These are phyloP conservation scores for Subacronicta megacephala DNA, from an alignment of 2,888 invertebrate species.

Conservation along the genomic window DNA sequence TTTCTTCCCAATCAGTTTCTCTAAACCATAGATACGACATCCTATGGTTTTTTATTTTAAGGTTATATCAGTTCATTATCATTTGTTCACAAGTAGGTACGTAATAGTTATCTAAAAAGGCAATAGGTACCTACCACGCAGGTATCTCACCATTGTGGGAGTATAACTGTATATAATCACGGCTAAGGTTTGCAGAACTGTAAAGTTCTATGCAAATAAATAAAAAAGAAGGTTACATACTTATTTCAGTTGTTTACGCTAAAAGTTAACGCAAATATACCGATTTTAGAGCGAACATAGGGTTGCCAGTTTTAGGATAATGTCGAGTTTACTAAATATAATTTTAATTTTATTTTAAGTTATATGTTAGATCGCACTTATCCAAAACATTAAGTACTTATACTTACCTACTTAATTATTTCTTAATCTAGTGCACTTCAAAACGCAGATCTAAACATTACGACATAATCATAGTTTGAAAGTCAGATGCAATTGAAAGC, in stretches of 20 bases:
- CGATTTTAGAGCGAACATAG: constrained; percentile 19
- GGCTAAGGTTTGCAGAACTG: constrained; percentile 44
- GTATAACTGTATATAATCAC: constrained; percentile 33
- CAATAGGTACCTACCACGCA: constrained; percentile 4
- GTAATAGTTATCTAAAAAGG: constrained; percentile 6
- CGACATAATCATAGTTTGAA: no score
- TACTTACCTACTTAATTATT: no score
- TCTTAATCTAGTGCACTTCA: no score
- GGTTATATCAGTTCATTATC: constrained; percentile 29
- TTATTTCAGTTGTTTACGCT: constrained; percentile 35
- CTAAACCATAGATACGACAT: no score
- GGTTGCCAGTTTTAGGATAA: constrained; percentile 20
- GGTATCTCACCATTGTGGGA: constrained; percentile 24
- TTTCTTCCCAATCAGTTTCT: no score
- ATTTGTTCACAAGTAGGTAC: constrained; percentile 7
- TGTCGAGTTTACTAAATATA: not conserved
- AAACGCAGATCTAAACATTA: no score
- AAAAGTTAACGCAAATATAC: constrained; percentile 37
- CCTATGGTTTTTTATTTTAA: not conserved
- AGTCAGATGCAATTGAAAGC: no score
- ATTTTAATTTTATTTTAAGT: no score
- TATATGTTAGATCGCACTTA: no score
- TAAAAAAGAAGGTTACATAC: constrained; percentile 42
- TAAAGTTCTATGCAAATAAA: constrained; percentile 43
- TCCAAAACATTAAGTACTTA: no score